Percentiles rank a stretch among this genome's conserved stretches.
Conservation (phyloP, 2,888 invertebrate genomes). For the Steinernema scapterisci region DNA sequence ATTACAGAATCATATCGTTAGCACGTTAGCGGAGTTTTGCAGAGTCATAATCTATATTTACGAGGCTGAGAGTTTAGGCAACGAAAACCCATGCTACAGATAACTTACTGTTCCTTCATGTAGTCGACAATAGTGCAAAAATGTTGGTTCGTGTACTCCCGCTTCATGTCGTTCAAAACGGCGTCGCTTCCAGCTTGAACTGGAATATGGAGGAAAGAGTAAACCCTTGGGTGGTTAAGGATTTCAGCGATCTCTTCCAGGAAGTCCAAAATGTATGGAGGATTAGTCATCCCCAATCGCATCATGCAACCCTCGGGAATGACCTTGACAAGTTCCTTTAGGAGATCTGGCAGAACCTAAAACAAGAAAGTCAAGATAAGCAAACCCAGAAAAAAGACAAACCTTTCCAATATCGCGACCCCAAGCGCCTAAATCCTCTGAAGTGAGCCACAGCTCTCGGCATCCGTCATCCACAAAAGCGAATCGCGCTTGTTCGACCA, state of each 20-base stretch:
- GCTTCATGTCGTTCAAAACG: conserved; percentile 90
- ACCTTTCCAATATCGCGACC: conserved; percentile 84
- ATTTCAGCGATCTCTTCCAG: conserved; percentile 81
- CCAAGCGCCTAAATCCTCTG: conserved; percentile 96
- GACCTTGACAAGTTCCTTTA: conserved; percentile 80
- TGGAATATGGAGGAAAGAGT: conserved; percentile 93
- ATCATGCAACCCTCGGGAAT: conserved; percentile 74
- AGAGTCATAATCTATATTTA: too few species aligned
- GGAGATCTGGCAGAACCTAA: conserved; percentile 77
- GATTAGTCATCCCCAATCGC: conserved; percentile 96
- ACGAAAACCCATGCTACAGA: neutral
- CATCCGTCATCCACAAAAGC: conserved; percentile 78
- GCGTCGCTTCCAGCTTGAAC: conserved; percentile 96
- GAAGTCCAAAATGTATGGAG: conserved; percentile 91
- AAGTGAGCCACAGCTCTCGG: conserved; percentile 94
- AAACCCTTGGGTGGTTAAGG: conserved; percentile 83
- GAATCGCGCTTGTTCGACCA: conserved; percentile 46
- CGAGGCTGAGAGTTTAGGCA: neutral
- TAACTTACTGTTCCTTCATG: conserved; percentile 75
- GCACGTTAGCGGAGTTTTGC: too few species aligned
- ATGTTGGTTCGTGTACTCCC: conserved; percentile 88
- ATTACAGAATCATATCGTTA: too few species aligned
- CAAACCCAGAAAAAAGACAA: neutral
- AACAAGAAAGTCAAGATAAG: conserved; percentile 68
- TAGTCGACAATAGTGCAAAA: conserved; percentile 87